Conservation (phyloP, 2,113 vertebrate species). For the Mesembrinibis cayennensis region DNA sequence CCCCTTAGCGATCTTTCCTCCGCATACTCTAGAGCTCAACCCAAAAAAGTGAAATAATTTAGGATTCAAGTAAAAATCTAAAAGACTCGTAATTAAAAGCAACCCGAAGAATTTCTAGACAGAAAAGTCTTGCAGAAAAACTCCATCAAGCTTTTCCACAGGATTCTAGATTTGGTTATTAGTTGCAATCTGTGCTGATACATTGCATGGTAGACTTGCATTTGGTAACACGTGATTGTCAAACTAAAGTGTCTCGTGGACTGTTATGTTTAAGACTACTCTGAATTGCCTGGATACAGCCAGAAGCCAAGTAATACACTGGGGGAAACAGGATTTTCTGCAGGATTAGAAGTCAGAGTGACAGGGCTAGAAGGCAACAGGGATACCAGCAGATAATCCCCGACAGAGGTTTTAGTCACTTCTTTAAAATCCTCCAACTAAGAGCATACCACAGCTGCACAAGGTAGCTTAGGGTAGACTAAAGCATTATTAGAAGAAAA, state of each 20-base stretch:
- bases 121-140: neutral
- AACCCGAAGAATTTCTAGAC: neutral
- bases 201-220: neutral
- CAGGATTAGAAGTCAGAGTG: neutral
- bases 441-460: neutral
- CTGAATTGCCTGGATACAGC: neutral
- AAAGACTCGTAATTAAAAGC: neutral
- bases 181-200: neutral
- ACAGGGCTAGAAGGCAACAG: neutral
- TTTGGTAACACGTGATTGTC: fast-evolving
- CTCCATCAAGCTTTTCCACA: neutral
- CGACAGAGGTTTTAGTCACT: neutral
- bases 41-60: neutral
- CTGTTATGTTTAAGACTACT: neutral
- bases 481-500: neutral
- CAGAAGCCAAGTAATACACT: neutral
- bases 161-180: neutral
- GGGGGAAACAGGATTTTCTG: neutral
- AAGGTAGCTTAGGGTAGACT: neutral
- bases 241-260: neutral
- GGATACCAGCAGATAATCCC: slow-evolving; percentile 22
- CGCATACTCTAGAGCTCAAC: neutral
- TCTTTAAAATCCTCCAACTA: neutral
- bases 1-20: neutral
- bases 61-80: neutral